Conservation (phyloP, 2,888 invertebrate species). For the Cylindroiulus punctatus region DNA sequence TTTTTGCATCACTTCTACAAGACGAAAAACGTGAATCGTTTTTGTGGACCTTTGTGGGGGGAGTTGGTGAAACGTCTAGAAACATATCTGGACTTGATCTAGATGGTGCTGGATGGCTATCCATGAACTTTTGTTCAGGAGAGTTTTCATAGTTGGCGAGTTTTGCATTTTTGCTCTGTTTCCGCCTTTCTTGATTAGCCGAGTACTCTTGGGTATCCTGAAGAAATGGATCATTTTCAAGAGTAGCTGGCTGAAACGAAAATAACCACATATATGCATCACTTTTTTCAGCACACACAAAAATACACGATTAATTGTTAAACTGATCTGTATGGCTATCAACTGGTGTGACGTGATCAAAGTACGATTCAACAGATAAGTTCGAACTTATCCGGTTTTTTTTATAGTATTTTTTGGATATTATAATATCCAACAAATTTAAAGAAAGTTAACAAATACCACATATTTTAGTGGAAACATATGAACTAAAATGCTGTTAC, state of each 20-base stretch:
- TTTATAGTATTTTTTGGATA: too few species aligned
- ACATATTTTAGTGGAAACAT: neutral
- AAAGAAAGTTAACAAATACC: too few species aligned
- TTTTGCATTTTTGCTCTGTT: neutral
- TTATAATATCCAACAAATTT: too few species aligned
- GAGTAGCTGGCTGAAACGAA: neutral
- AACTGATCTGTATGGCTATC: too few species aligned
- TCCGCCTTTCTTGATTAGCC: neutral
- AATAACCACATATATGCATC: too few species aligned
- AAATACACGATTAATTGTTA: too few species aligned
- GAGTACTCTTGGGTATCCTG: neutral
- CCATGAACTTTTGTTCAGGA: neutral
- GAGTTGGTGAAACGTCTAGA: neutral
- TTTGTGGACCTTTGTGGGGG: neutral
- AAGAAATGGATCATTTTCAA: neutral
- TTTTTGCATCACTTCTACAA: neutral
- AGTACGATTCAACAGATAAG: too few species aligned
- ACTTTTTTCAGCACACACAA: too few species aligned
- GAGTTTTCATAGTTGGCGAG: neutral
- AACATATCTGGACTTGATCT: conserved; percentile 12
- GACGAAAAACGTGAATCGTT: neutral
- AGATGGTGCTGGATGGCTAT: neutral
- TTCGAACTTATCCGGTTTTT: too few species aligned
- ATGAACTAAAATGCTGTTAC: neutral
- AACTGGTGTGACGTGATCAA: too few species aligned